Conservation (phyloP, 2,113 vertebrate genomes). For the Todiramphus saurophagus region DNA sequence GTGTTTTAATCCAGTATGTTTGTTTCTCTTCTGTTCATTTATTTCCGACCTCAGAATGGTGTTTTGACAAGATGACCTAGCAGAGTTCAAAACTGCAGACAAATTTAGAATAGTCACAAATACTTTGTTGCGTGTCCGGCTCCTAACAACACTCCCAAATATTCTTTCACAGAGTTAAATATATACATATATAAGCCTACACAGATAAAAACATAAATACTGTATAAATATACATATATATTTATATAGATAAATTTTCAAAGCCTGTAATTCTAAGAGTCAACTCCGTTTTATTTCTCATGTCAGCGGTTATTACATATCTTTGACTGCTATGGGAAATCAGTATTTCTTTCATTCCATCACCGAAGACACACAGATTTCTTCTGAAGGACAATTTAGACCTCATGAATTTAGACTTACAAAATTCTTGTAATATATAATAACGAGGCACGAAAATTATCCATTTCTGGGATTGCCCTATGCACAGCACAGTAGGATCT, state of each 20-base stretch:
- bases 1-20: constrained; percentile 54
- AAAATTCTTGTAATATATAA: not conserved
- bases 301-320: not conserved
- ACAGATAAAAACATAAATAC: not conserved
- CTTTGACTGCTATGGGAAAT: not conserved
- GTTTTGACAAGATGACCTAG: constrained; percentile 73
- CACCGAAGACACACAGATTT: not conserved
- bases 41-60: constrained; percentile 50
- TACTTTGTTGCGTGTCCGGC: constrained; percentile 37
- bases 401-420: not conserved
- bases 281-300: not conserved
- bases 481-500: not conserved
- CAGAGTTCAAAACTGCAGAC: constrained; percentile 37
- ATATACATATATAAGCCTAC: not conserved
- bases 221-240: not conserved
- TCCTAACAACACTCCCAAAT: not conserved
- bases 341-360: not conserved
- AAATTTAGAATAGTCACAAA: constrained; percentile 22
- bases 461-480: not conserved
- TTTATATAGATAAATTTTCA: not conserved
- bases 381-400: not conserved
- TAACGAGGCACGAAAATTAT: not conserved
- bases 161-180: not conserved
- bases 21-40: constrained; percentile 64
- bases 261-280: not conserved